A percentile compares a stretch with the other conserved stretches of the same genome.
phyloP scores from a whole-genome alignment of 2,113 vertebrate species.

The Apodemus speciosus region DNA sequence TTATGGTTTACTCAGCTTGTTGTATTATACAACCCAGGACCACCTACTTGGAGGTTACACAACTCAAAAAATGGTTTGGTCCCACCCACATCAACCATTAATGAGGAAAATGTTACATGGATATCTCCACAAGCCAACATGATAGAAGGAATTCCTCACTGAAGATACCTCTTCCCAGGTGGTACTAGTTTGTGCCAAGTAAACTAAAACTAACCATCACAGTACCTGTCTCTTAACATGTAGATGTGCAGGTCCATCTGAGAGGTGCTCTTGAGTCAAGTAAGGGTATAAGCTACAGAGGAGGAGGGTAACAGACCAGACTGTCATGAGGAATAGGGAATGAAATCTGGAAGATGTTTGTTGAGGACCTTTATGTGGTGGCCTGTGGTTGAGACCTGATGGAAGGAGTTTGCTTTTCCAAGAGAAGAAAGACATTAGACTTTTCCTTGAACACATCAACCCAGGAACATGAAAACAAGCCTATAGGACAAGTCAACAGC shows the following conservation, averaged over 20 bases:
- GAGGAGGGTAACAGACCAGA: not conserved
- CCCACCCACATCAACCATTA: not conserved
- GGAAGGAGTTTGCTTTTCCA: not conserved
- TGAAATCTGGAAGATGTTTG: not conserved
- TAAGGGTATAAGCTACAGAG: not conserved
- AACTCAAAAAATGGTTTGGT: too few relatives aligned
- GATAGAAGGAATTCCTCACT: too few relatives aligned
- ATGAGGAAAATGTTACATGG: not conserved
- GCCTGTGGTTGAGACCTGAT: not conserved
- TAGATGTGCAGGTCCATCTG: not conserved
- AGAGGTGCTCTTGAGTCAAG: not conserved
- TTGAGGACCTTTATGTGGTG: not conserved
- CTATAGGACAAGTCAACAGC: not conserved
- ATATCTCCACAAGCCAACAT: not conserved
- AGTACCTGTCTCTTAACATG: not conserved
- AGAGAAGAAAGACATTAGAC: not conserved
- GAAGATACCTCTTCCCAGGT: not conserved
- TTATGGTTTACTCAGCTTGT: not conserved
- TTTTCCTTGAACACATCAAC: not conserved
- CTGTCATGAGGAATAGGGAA: too few relatives aligned
- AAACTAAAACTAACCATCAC: not conserved
- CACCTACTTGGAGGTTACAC: not conserved
- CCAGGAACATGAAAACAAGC: not conserved
- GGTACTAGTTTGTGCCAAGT: not conserved
- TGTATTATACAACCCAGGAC: not conserved